Base-by-base conservation (phyloP, 2,797 vertebrate species). In the Carduelis carduelis region DNA sequence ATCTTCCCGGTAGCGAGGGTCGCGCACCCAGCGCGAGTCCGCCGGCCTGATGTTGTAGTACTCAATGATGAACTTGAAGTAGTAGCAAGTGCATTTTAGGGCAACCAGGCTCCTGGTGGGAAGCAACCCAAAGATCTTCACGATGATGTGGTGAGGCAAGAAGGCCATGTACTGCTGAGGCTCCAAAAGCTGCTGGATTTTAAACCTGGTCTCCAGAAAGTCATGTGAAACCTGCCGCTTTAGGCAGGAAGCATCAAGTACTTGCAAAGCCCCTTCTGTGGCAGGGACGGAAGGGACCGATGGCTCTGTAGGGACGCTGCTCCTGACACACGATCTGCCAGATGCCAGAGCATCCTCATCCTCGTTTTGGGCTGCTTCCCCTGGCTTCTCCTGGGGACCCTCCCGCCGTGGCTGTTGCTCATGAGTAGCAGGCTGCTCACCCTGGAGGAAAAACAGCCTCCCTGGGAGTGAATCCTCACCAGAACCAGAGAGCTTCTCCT, bases 1-100 rank as follows among this genome's bases (percentile, higher is more conserved):
- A 93, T 99, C 99, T 47, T 99, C 99, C 17, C 98, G 97, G 97
- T 99, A 99, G 79, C 99, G 99, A 1, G 99, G 99, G 79, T 99
- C 99, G 1, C 98, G 98, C 30, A 99, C 99, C 99, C 99, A 99
- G 77, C 98, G 98, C 3, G 99, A 99, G 95, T 99, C 99, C 0
- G 98, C 98, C 0, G 99, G 99, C 43, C 99, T 97, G 74, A 99
- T 98, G 87, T 98, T 98, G 64, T 99, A 99, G 93, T 98, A 98
- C 81, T 99, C 98, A 0, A 99, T 99, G 96, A 99, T 94, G 47
- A 98, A 98, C 57, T 98, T 98, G 97, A 99, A 99, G 94, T 99
- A 99, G 97, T 97, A 98, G 97, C 99, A 99, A 91, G 98, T 98
- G 97, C 99, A 99, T 95, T 99, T 99, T 10, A 99, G 99, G 30